Evolutionary conservation across 2,113 vertebrate species (phyloP), one percentile per base, ranked within the genome.

Genomic region (Erythrocercus mccallii): DNA sequence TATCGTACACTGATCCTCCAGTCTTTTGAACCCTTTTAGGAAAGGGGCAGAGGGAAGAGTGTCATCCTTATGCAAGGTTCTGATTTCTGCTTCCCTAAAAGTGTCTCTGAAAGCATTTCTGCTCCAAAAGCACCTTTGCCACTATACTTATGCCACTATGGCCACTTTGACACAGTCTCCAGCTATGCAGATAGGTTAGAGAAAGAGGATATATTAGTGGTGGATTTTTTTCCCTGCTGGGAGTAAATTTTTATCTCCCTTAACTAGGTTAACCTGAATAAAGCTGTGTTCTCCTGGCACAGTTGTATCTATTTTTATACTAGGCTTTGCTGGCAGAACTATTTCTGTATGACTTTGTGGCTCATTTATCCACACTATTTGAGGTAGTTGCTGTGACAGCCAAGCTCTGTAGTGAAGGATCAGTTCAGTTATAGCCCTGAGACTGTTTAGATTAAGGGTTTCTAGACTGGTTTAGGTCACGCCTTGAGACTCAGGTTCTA

Each of bases 291-390:
- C 22, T 89, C 54, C 66, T 88, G 38, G 37, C 57, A 81, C 51
- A 35, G 31, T 54, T 68, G 15, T 48, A 48, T 70, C 60, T 93
- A 72, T 96, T 94, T 96, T 94, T 81, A 22, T 65, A 38, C 25
- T n/a, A 57, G 65, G 53, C 20, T 86, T 91, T 89, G 57, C 89
- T 78, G 56, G 15, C 20, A 7, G n/a, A 77, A 79, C 45, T 96
- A 24, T 94, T 94, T 90, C 50, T 94, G 70, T 90, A 54, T 79
- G 53, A n/a, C 53, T 92, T 78, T 61, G 31, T 87, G 76, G 51
- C 61, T 94, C 16, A 78, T 65, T 85, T 81, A 38, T 51, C 57
- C 76, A 37, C 38, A 14, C 25, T 73, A 8, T 82, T 93, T 83
- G 66, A 50, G 64, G 82, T 23, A 77, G 71, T 57, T 88, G 47